These are phyloP conservation scores for Drosophila repleta DNA, from an alignment of 1,140 invertebrate species.

Conservation along the genomic window DNA sequence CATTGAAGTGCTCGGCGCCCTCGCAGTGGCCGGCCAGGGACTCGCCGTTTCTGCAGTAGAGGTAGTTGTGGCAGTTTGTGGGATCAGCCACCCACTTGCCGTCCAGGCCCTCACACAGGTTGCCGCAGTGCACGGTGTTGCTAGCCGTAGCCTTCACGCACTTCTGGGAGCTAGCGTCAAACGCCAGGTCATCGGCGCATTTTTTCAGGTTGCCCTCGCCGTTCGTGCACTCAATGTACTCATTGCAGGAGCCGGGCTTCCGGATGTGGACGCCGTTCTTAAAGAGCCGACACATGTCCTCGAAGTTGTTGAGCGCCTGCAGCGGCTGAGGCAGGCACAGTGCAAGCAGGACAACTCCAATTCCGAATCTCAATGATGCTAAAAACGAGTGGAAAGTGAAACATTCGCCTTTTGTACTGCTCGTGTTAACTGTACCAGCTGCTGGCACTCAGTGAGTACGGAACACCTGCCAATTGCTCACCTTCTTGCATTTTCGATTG, in stretches of 20 bases:
- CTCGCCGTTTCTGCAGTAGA: constrained; percentile 57
- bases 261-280: constrained; percentile 57
- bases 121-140: constrained; percentile 48
- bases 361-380: constrained; percentile 15
- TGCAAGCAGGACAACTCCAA: constrained; percentile 27
- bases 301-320: constrained; percentile 32
- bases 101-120: constrained; percentile 59
- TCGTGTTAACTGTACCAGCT: too few species aligned
- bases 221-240: constrained; percentile 61
- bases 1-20: constrained; percentile 52
- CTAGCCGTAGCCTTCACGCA: constrained; percentile 42
- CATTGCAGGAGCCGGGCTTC: constrained; percentile 60
- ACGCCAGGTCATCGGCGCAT: constrained; percentile 37
- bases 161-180: constrained; percentile 28
- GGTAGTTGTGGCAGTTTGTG: constrained; percentile 60
- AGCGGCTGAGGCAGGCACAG: constrained; percentile 7
- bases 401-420: not conserved
- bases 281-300: constrained; percentile 63
- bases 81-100: constrained; percentile 60
- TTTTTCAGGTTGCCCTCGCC: constrained; percentile 19
- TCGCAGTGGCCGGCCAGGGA: constrained; percentile 40
- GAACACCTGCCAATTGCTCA: constrained; percentile 18
- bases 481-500: constrained; percentile 33
- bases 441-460: not conserved
- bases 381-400: not conserved